A percentile compares a stretch with the other conserved stretches of the same genome.
These are phyloP conservation scores for Thalassophryne amazonica DNA, from an alignment of 2,797 vertebrate species.

Conservation along the genomic window DNA sequence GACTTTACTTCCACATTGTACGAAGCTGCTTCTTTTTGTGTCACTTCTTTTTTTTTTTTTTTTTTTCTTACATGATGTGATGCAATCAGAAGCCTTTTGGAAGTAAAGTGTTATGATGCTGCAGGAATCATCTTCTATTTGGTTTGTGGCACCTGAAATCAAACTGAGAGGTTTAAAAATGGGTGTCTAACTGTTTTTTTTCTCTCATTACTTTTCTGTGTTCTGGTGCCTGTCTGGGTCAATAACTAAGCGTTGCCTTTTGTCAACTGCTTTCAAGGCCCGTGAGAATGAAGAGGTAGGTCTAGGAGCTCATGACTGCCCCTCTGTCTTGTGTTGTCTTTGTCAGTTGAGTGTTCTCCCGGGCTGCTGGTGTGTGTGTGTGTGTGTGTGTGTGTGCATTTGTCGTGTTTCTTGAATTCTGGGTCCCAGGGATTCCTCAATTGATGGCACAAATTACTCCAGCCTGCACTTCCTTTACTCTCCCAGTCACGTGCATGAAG, in stretches of 20 bases:
- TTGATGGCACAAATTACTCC: no score
- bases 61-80: no score
- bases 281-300: slow-evolving; percentile 96
- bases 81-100: no score
- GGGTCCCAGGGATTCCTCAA: slow-evolving; percentile 18
- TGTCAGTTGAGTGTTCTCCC: slow-evolving; percentile 1
- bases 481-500: slow-evolving; percentile 31
- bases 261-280: slow-evolving; percentile 92
- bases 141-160: no score
- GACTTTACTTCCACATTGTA: neutral
- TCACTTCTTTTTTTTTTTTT: neutral
- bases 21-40: neutral
- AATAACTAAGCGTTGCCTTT: slow-evolving; percentile 85
- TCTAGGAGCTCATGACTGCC: slow-evolving; percentile 56
- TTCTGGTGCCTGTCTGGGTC: slow-evolving; percentile 36
- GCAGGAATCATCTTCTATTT: no score
- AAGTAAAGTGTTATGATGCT: no score
- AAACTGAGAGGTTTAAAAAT: no score
- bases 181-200: slow-evolving; percentile 40
- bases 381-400: slow-evolving; percentile 18
- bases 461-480: slow-evolving; percentile 8
- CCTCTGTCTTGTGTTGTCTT: slow-evolving; percentile 4
- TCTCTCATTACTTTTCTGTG: slow-evolving; percentile 35
- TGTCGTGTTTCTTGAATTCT: slow-evolving; percentile 11
- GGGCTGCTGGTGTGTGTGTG: slow-evolving; percentile 21